These are phyloP conservation scores for Gymnocheta viridis DNA, from an alignment of 2,888 invertebrate genomes.

Conservation along the genomic window DNA sequence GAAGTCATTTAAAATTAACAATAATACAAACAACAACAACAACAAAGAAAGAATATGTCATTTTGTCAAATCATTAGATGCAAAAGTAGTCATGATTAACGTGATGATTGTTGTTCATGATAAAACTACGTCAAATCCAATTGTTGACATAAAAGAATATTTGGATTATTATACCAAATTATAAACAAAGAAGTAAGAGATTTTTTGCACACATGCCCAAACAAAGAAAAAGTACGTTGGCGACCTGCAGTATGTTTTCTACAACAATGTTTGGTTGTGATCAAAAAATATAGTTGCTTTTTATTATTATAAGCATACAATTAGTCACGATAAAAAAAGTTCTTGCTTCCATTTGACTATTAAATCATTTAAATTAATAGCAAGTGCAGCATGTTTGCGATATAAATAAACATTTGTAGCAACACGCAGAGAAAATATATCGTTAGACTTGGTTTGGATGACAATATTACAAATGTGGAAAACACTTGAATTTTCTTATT, in stretches of 20 bases:
- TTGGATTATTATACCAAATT: neutral
- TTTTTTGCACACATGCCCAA: neutral
- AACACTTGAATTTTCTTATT: too few relatives aligned
- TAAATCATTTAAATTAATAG: too few relatives aligned
- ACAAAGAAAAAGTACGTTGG: neutral
- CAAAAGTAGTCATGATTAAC: constrained; percentile 67
- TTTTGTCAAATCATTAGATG: constrained; percentile 69
- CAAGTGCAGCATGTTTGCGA: too few relatives aligned
- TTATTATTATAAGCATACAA: too few relatives aligned
- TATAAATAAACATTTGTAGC: too few relatives aligned
- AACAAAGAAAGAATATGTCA: constrained; percentile 64
- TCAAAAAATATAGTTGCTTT: neutral
- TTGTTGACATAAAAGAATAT: constrained; percentile 18
- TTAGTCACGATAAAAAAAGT: too few relatives aligned
- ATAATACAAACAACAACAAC: constrained; percentile 41
- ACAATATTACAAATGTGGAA: too few relatives aligned
- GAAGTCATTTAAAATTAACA: constrained; percentile 62
- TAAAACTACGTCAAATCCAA: constrained; percentile 29
- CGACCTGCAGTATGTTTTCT: neutral
- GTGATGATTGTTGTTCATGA: constrained; percentile 56
- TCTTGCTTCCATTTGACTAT: too few relatives aligned
- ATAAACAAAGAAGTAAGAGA: neutral
- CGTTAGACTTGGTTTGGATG: too few relatives aligned
- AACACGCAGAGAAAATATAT: too few relatives aligned
- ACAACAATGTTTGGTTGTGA: too few relatives aligned